phyloP scores from a whole-genome alignment of 2,888 invertebrate species.

The Caenorhabditis sinica region DNA sequence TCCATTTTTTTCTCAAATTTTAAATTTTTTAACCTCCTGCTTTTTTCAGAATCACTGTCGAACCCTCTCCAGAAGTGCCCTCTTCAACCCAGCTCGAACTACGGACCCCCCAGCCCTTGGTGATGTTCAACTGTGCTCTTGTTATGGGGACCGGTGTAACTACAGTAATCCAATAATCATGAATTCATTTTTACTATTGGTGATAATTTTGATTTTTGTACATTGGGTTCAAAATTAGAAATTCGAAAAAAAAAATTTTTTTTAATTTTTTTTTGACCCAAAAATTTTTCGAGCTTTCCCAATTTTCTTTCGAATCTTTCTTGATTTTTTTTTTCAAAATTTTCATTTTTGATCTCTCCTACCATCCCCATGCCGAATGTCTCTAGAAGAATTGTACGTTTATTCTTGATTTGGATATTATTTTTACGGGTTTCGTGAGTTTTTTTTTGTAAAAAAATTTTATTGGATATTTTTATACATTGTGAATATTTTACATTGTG shows the following conservation, averaged over 20 bases:
- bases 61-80: constrained; percentile 75
- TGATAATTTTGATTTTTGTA: constrained; percentile 46
- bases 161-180: constrained; percentile 11
- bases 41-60: constrained; percentile 74
- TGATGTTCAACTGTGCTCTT: constrained; percentile 80
- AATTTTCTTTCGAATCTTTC: background rate
- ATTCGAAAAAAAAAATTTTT: constrained; percentile 2
- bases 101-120: constrained; percentile 77
- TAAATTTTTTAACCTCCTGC: background rate
- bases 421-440: constrained; percentile 23
- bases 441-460: constrained; percentile 14
- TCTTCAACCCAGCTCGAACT: constrained; percentile 80
- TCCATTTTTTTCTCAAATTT: background rate
- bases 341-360: background rate
- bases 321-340: background rate
- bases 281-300: background rate
- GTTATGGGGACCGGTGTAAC: constrained; percentile 80
- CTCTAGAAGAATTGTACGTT: constrained; percentile 1
- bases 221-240: constrained; percentile 14
- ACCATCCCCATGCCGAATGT: background rate
- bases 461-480: background rate
- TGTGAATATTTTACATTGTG: background rate
- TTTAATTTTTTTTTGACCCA: constrained; percentile 12
- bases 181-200: background rate
- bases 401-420: constrained; percentile 33